phyloP scores from a whole-genome alignment of 1,140 invertebrate genomes.

The Homalodisca vitripennis region DNA sequence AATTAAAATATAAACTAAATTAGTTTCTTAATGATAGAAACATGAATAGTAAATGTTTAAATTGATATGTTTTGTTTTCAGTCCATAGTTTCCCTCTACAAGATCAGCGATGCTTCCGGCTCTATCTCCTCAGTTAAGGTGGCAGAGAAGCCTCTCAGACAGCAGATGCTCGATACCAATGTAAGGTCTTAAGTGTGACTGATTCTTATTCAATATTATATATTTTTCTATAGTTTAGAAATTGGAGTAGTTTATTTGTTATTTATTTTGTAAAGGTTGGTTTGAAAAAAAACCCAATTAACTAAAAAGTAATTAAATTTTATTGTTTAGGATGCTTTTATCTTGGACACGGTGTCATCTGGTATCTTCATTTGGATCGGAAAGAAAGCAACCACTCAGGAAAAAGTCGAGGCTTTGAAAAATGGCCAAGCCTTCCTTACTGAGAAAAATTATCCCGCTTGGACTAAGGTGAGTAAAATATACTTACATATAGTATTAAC shows the following conservation, averaged over 20 bases:
- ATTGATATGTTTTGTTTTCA: conserved; percentile 40
- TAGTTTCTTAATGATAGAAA: not conserved
- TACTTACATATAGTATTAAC: too few relatives aligned
- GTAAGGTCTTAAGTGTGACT: too few relatives aligned
- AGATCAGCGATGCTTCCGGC: conserved; percentile 68
- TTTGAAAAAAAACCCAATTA: too few relatives aligned
- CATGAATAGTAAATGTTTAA: not conserved
- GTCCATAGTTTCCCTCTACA: conserved; percentile 59
- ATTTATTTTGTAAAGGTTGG: too few relatives aligned
- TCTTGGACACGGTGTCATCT: conserved; percentile 77
- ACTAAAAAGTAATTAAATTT: not conserved
- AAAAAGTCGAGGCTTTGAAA: conserved; percentile 74
- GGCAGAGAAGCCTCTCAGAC: conserved; percentile 63
- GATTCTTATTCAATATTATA: too few relatives aligned
- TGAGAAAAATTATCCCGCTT: conserved; percentile 72
- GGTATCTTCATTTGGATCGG: conserved; percentile 88
- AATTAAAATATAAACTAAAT: too few relatives aligned
- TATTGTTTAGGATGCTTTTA: conserved; percentile 69
- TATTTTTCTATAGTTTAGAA: too few relatives aligned
- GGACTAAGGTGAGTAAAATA: conserved; percentile 75
- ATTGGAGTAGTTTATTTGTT: too few relatives aligned
- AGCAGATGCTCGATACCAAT: conserved; percentile 69
- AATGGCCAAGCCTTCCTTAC: conserved; percentile 71
- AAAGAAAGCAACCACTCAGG: conserved; percentile 68
- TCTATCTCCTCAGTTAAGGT: conserved; percentile 63